phyloP scores from a whole-genome alignment of 2,797 vertebrate species.

The Triplophysa bombifrons region DNA sequence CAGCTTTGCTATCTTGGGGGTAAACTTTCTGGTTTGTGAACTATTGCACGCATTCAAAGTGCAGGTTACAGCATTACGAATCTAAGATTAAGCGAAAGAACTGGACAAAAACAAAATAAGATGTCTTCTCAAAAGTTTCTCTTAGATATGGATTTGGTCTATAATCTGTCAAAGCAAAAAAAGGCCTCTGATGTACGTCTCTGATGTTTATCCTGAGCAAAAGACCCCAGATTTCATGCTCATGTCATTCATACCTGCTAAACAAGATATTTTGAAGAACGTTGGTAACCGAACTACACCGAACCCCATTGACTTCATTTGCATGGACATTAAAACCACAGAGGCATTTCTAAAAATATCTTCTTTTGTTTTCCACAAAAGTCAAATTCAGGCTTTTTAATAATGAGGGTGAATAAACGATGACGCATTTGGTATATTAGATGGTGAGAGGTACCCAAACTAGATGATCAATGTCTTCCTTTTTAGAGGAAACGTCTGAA shows the following conservation, averaged over 20 bases:
- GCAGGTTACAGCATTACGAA: not conserved
- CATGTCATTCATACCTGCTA: too few relatives aligned
- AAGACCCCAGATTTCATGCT: not conserved
- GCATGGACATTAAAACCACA: too few relatives aligned
- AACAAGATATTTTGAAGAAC: too few relatives aligned
- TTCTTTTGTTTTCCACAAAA: not conserved
- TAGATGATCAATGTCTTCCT: not conserved
- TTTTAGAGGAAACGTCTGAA: too few relatives aligned
- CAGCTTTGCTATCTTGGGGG: conserved; percentile 1
- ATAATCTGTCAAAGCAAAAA: not conserved
- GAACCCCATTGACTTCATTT: too few relatives aligned
- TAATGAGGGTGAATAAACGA: too few relatives aligned
- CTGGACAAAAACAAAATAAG: too few relatives aligned
- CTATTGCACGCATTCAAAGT: not conserved
- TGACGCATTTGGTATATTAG: too few relatives aligned
- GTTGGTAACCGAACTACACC: too few relatives aligned
- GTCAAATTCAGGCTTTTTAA: too few relatives aligned
- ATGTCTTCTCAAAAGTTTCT: not conserved
- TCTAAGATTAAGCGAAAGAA: not conserved
- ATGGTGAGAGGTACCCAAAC: too few relatives aligned
- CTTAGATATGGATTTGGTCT: not conserved
- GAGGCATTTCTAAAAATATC: not conserved
- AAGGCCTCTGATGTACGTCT: not conserved
- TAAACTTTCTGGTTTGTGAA: conserved; percentile 20
- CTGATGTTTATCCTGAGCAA: not conserved